Conservation (phyloP, 2,888 invertebrate genomes). For the Pegoplata infirma region DNA sequence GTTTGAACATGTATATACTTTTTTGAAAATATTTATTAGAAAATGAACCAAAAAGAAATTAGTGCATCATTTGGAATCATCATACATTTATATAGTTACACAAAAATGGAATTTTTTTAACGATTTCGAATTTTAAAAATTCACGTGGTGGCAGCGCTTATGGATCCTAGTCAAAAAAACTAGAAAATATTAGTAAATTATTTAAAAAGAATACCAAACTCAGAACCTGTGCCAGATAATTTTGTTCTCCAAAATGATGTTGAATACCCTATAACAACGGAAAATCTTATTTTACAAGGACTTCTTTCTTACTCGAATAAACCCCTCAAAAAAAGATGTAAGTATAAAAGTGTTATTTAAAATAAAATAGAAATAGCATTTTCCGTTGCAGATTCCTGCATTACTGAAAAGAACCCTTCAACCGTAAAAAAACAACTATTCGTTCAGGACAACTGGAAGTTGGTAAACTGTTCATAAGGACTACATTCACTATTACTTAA, state of each 20-base stretch:
- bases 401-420: not conserved
- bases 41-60: not conserved
- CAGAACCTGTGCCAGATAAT: not conserved
- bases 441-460: too few species aligned
- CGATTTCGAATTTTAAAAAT: not conserved
- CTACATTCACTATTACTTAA: too few species aligned
- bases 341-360: not conserved
- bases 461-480: too few species aligned
- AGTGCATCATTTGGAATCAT: not conserved
- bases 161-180: constrained; percentile 3
- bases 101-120: not conserved
- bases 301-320: too few species aligned
- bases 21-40: not conserved
- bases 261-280: not conserved
- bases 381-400: constrained; percentile 4
- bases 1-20: not conserved
- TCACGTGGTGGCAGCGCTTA: not conserved
- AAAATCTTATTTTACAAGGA: not conserved
- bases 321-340: not conserved
- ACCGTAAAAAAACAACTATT: too few species aligned
- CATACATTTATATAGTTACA: not conserved
- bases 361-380: constrained; percentile 12
- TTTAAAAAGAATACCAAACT: not conserved
- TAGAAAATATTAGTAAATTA: not conserved
- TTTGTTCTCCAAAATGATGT: not conserved